phyloP scores from a whole-genome alignment of 2,113 vertebrate species.

The Parus major region DNA sequence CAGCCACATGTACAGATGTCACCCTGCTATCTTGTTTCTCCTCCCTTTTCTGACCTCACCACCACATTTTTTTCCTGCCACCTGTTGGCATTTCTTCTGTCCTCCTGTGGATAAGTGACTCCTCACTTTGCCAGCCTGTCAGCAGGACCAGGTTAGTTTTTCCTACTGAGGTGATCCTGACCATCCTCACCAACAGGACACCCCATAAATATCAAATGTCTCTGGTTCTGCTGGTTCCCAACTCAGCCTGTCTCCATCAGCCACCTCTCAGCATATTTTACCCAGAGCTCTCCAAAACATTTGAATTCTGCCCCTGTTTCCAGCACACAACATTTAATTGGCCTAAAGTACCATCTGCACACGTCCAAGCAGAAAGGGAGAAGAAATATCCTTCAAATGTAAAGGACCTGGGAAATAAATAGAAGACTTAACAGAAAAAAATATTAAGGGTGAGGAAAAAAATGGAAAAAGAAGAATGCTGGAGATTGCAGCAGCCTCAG shows the following conservation, averaged over 20 bases:
- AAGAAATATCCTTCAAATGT: not conserved
- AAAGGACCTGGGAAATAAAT: conserved; percentile 43
- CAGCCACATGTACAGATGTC: not conserved
- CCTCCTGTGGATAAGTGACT: not conserved
- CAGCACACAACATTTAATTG: not conserved
- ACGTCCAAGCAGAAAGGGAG: not conserved
- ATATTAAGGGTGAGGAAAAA: not conserved
- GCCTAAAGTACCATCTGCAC: not conserved
- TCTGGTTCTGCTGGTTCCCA: not conserved
- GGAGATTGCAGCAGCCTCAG: conserved; percentile 43
- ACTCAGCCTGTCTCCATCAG: not conserved
- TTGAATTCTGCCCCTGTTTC: not conserved
- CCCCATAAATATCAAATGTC: accelerated
- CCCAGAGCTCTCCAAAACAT: not conserved
- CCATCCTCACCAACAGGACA: not conserved
- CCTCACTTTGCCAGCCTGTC: not conserved
- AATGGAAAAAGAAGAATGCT: not conserved
- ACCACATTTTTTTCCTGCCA: not conserved
- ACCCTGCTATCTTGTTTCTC: not conserved
- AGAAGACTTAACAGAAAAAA: not conserved
- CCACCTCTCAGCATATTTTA: not conserved
- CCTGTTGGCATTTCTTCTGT: not conserved
- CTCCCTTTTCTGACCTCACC: not conserved
- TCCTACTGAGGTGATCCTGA: not conserved
- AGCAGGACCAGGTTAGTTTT: not conserved